Evolutionary conservation across 2,113 vertebrate species (phyloP).

Genomic region (Potamarius usumacintae): DNA sequence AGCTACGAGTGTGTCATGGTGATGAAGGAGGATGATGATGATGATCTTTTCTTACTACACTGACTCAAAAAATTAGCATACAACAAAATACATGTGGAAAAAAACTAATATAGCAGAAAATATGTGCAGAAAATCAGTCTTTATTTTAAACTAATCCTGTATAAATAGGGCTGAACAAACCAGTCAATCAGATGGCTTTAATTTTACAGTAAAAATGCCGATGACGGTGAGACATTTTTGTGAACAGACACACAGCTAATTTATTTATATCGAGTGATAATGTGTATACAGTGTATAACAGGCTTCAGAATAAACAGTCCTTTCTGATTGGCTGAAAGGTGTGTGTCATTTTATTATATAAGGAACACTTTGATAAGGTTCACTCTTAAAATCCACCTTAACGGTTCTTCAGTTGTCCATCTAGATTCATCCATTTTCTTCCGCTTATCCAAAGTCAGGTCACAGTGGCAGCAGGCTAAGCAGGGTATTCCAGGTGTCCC

Average conservation of each 20-base stretch:
- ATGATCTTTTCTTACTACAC: background rate
- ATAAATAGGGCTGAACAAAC: background rate
- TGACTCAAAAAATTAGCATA: background rate
- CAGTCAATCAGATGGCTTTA: background rate
- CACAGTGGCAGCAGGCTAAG: too few relatives aligned
- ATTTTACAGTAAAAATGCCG: background rate
- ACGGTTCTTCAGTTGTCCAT: background rate
- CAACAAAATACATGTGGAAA: background rate
- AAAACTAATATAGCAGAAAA: background rate
- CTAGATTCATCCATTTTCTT: background rate
- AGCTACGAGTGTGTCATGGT: background rate
- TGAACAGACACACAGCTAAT: background rate
- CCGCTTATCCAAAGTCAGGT: too few relatives aligned
- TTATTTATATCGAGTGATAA: background rate
- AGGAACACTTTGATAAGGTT: too few relatives aligned
- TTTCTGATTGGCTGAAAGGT: background rate
- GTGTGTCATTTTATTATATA: background rate
- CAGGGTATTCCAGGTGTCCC: too few relatives aligned
- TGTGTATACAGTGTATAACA: too few relatives aligned
- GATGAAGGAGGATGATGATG: slow-evolving; percentile 6
- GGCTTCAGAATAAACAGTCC: too few relatives aligned
- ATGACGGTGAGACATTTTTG: too few relatives aligned
- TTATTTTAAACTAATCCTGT: background rate
- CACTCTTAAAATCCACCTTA: background rate
- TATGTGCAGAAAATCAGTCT: background rate